These are phyloP conservation scores for Gopherus flavomarginatus DNA, from an alignment of 2,113 vertebrate species.

Conservation along the genomic window DNA sequence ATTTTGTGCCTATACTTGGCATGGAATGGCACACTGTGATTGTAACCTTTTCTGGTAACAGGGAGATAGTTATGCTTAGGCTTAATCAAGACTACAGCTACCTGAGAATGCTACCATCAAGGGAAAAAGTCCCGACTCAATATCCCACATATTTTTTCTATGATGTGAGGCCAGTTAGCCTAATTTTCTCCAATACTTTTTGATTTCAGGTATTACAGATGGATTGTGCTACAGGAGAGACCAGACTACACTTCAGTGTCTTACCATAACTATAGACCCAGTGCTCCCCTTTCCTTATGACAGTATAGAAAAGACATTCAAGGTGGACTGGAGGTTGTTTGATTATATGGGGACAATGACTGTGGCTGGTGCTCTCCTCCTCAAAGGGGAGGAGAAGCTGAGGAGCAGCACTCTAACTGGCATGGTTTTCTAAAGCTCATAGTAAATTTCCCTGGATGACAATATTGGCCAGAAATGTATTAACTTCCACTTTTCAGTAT, in stretches of 20 bases:
- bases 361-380: neutral
- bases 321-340: neutral
- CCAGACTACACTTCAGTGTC: neutral
- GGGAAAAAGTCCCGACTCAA: neutral
- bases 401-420: neutral
- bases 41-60: neutral
- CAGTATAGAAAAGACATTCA: neutral
- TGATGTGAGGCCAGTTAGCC: neutral
- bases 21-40: neutral
- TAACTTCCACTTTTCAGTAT: conserved; percentile 11
- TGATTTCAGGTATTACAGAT: neutral
- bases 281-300: neutral
- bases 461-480: conserved; percentile 25
- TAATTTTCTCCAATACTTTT: neutral
- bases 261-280: accelerated
- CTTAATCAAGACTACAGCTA: neutral
- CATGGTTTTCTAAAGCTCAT: neutral
- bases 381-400: neutral
- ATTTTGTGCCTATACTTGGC: neutral
- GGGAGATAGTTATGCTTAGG: neutral
- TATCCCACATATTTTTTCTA: neutral
- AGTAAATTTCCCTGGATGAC: neutral
- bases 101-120: neutral
- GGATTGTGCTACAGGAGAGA: neutral
- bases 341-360: neutral